Percentiles rank a stretch among this genome's conserved stretches.
Conservation (phyloP, 2,888 invertebrate species). For the Neocrepidodera transversa region DNA sequence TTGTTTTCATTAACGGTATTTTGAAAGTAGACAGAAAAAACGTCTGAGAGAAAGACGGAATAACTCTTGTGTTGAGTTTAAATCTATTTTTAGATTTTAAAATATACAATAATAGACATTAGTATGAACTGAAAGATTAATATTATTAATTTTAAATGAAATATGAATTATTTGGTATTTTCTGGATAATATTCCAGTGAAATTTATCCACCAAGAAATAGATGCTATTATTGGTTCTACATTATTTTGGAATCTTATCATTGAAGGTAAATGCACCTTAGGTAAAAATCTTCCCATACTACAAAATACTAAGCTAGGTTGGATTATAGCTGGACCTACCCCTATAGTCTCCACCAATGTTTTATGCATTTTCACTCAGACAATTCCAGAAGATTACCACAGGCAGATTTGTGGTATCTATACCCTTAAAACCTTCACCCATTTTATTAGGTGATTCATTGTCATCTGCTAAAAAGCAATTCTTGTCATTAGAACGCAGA, state of each 20-base stretch:
- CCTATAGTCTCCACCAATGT: not conserved
- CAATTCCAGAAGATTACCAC: constrained; percentile 26
- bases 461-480: constrained; percentile 11
- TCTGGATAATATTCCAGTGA: too few species aligned
- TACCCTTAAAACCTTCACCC: constrained; percentile 21
- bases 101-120: too few species aligned
- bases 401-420: constrained; percentile 21
- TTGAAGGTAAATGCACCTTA: constrained; percentile 22
- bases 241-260: constrained; percentile 31
- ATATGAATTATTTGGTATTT: too few species aligned
- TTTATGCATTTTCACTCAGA: constrained; percentile 25
- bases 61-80: too few species aligned
- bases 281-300: constrained; percentile 21
- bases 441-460: constrained; percentile 12
- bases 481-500: constrained; percentile 18
- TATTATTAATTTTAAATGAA: too few species aligned
- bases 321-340: constrained; percentile 17
- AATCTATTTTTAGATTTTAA: too few species aligned
- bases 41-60: too few species aligned
- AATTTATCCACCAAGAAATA: too few species aligned
- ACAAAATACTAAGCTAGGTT: constrained; percentile 28
- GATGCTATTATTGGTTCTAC: constrained; percentile 30
- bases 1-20: too few species aligned
- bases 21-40: too few species aligned
- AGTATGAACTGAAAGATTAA: too few species aligned